A percentile compares a stretch with the other conserved stretches of the same genome.
Conservation (phyloP, 2,113 vertebrate genomes). For the Bujurquina vittata region DNA sequence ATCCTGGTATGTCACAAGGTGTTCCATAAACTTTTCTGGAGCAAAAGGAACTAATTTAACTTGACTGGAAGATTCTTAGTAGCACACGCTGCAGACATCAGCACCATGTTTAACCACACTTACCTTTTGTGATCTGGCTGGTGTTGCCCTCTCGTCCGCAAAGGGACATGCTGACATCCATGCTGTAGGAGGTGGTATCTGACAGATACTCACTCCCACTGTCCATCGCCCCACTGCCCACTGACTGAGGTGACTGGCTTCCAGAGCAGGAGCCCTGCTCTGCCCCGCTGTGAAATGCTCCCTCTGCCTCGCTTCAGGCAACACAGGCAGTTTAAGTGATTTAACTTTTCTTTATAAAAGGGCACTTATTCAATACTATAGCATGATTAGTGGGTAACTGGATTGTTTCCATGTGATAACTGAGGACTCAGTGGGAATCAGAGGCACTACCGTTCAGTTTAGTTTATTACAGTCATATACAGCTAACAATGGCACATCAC, state of each 20-base stretch:
- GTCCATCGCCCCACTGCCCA: constrained; percentile 73
- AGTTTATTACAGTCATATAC: too few relatives aligned
- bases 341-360: not conserved
- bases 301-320: constrained; percentile 78
- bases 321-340: not conserved
- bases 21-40: constrained; percentile 88
- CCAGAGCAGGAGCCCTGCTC: constrained; percentile 70
- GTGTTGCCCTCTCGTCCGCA: constrained; percentile 85
- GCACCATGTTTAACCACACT: not conserved
- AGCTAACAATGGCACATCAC: too few relatives aligned
- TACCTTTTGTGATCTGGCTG: constrained; percentile 86
- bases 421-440: too few relatives aligned
- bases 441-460: too few relatives aligned
- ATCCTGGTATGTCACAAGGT: constrained; percentile 88
- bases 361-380: not conserved
- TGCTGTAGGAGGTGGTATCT: constrained; percentile 69
- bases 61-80: not conserved
- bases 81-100: not conserved
- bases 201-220: constrained; percentile 68
- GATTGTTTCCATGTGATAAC: too few relatives aligned
- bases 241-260: constrained; percentile 77
- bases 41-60: not conserved
- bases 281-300: constrained; percentile 54
- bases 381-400: not conserved
- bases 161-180: constrained; percentile 87